Evolutionary conservation across 2,797 vertebrate genomes (phyloP), one percentile per base, ranked within the genome.

Genomic region (Ceryle rudis): DNA sequence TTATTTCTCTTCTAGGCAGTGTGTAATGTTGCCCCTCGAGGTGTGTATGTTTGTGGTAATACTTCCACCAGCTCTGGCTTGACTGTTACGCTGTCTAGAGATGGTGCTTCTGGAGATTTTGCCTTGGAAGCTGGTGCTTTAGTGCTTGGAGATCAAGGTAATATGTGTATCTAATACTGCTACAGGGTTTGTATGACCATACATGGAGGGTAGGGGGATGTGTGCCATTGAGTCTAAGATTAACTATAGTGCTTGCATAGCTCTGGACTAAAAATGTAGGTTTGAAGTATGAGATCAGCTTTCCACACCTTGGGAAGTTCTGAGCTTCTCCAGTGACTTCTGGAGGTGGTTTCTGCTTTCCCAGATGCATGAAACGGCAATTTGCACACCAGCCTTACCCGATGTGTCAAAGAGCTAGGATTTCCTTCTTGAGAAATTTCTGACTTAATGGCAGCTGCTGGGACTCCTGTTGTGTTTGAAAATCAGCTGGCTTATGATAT

Each of bases 41-140:
- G 99, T 28, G 99, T 99, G 52, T 99, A 99, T 73, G 99, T 99
- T 20, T 99, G 99, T 96, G 99, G 99, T 23, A 99, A 99, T 92
- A 99, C 99, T 28, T 99, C 99, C 22, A 99, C 99, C 85, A 98
- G 98, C 37, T 98, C 99, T 94, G 99, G 99, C 74, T 97, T 99
- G 81, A 99, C 99, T 2, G 99, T 99, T 57, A 99, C 98, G 28
- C 98, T 99, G 93, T 99, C 98, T 86, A 98, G 99, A 97, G 99
- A 99, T 55, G 96, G 98, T 17, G 98, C 98, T 71, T 99, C 99
- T 88, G 99, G 99, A 86, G 99, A 99, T 94, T 99, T 99, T 95
- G 98, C 99, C 77, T 97, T 99, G 91, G 99, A 99, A 98, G 99
- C 99, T 19, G 99, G 99, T 84, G 99, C 99, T 37, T 98, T 99